These are phyloP conservation scores for Pseudochirops corinnae DNA, from an alignment of 2,797 vertebrate species.

Conservation along the genomic window DNA sequence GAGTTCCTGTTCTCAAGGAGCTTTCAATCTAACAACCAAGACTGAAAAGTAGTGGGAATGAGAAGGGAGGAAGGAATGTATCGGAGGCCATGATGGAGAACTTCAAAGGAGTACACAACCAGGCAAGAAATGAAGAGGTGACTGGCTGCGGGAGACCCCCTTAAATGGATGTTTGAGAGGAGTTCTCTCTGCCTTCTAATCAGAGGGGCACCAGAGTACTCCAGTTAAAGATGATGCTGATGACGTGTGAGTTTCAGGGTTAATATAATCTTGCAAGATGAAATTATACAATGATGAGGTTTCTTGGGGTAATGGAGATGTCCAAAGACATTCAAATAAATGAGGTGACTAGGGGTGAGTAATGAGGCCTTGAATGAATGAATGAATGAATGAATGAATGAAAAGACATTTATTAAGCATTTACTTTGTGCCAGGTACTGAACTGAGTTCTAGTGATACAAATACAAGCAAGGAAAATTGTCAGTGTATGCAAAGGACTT, in stretches of 20 bases:
- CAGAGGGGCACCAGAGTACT: background rate
- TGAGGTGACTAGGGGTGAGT: background rate
- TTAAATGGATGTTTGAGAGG: background rate
- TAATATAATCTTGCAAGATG: background rate
- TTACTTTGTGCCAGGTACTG: background rate
- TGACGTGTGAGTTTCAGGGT: background rate
- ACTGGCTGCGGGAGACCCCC: too few relatives aligned
- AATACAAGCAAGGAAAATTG: background rate
- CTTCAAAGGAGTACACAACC: background rate
- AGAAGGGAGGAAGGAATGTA: background rate
- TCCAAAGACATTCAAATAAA: background rate
- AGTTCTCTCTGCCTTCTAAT: background rate
- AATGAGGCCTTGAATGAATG: background rate
- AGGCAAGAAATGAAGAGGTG: background rate
- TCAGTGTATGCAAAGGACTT: background rate
- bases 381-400: background rate
- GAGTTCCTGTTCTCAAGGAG: background rate
- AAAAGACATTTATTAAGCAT: background rate
- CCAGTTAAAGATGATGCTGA: too few relatives aligned
- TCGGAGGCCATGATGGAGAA: too few relatives aligned
- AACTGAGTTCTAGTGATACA: background rate
- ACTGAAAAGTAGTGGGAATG: background rate
- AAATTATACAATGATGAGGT: background rate
- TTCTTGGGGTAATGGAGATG: background rate
- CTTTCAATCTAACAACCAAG: background rate